Evolutionary conservation across 2,797 vertebrate genomes (phyloP).

Genomic region (Chaetophractus vellerosus): DNA sequence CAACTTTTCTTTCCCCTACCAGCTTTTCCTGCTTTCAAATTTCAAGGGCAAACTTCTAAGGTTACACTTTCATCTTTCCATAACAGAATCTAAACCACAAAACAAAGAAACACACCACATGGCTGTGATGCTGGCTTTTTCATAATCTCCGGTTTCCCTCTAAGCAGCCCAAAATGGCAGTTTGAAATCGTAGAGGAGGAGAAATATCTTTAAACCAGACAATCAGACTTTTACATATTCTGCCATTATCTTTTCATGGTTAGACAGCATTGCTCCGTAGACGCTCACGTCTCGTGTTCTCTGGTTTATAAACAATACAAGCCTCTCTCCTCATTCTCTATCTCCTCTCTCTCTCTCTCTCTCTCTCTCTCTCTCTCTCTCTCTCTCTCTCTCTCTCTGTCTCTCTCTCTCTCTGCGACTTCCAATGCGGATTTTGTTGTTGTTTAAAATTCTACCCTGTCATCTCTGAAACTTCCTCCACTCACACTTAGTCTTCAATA

Average conservation of each 20-base stretch:
- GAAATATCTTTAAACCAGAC: slow-evolving; percentile 69
- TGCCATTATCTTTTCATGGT: slow-evolving; percentile 68
- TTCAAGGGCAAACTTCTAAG: slow-evolving; percentile 73
- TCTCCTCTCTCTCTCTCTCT: too few species aligned
- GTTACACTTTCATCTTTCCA: slow-evolving; percentile 45
- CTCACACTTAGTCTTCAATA: slow-evolving; percentile 85
- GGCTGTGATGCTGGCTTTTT: slow-evolving; percentile 55
- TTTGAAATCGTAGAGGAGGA: slow-evolving; percentile 62
- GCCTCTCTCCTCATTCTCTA: slow-evolving; percentile 28
- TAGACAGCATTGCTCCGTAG: slow-evolving; percentile 32
- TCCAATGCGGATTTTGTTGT: slow-evolving; percentile 77
- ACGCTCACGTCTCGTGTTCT: slow-evolving; percentile 14
- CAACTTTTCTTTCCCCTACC: background rate
- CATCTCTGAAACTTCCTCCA: slow-evolving; percentile 85
- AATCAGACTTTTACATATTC: slow-evolving; percentile 65
- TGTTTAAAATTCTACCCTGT: slow-evolving; percentile 87
- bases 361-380: background rate
- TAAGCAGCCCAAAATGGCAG: slow-evolving; percentile 71
- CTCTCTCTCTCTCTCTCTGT: too few species aligned
- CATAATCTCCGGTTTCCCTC: slow-evolving; percentile 61
- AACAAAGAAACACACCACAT: slow-evolving; percentile 65
- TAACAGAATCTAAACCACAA: slow-evolving; percentile 62
- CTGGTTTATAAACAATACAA: slow-evolving; percentile 80
- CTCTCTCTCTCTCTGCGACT: slow-evolving; percentile 20
- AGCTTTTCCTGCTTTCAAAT: slow-evolving; percentile 64